These are phyloP conservation scores for Apodemia duryi DNA, from an alignment of 2,888 invertebrate species.

Conservation along the genomic window DNA sequence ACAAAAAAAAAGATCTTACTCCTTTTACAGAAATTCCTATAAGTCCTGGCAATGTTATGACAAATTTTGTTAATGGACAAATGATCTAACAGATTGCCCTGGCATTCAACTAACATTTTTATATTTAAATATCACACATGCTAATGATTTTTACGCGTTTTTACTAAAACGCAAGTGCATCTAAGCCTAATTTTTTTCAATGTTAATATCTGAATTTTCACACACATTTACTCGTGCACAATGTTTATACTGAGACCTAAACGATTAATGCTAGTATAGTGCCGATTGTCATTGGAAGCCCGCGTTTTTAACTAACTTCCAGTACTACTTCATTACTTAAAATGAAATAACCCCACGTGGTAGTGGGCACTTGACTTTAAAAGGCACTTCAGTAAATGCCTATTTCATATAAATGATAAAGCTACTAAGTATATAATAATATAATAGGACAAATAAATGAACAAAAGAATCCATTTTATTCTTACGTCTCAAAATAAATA, in stretches of 20 bases:
- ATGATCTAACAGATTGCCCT: neutral
- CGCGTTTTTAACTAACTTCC: slow-evolving; percentile 7
- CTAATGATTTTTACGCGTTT: neutral
- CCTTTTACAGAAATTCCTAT: no score
- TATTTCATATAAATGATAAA: neutral
- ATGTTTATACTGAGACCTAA: neutral
- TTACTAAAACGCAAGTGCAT: neutral
- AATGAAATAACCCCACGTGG: neutral
- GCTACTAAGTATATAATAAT: slow-evolving; percentile 2
- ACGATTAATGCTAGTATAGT: neutral
- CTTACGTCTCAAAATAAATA: neutral
- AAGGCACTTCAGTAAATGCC: slow-evolving; percentile 12
- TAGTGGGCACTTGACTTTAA: neutral
- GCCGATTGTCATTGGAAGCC: slow-evolving; percentile 6
- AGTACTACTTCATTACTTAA: slow-evolving; percentile 6
- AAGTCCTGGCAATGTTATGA: neutral
- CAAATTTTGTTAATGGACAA: neutral
- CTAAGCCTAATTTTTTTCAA: neutral
- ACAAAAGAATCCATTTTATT: neutral
- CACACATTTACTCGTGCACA: neutral
- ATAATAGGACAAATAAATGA: neutral
- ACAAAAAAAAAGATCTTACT: no score
- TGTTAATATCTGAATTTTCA: neutral
- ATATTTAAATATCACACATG: neutral
- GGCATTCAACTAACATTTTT: neutral